Conservation (phyloP, 2,113 vertebrate species). For the Trachemys scripta region DNA sequence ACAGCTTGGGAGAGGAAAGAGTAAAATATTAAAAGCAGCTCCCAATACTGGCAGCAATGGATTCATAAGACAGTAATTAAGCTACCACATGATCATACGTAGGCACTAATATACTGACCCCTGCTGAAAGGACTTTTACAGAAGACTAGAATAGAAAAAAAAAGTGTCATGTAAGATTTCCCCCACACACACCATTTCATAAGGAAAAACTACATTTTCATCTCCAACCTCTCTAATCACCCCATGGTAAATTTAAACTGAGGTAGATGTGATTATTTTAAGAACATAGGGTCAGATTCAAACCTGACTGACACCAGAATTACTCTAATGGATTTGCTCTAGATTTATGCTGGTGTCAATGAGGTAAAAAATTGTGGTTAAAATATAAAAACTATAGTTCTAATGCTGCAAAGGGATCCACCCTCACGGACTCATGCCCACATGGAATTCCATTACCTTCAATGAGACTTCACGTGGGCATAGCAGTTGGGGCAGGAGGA, state of each 20-base stretch:
- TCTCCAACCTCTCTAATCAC: not conserved
- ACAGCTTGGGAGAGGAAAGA: not conserved
- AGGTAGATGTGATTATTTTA: not conserved
- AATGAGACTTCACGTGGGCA: not conserved
- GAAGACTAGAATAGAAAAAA: not conserved
- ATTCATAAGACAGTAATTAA: not conserved
- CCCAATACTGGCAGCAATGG: not conserved
- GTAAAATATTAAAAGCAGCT: not conserved
- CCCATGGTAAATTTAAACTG: not conserved
- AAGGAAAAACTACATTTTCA: not conserved
- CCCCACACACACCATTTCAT: not conserved
- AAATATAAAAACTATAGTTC: not conserved
- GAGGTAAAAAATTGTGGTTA: not conserved
- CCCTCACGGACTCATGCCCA: not conserved
- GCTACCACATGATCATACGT: not conserved
- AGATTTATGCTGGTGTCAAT: not conserved
- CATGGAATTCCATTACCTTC: not conserved
- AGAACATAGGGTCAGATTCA: not conserved
- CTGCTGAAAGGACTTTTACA: not conserved
- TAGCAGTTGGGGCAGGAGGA: not conserved
- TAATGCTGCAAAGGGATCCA: not conserved
- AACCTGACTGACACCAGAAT: slow-evolving; percentile 1
- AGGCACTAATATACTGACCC: not conserved
- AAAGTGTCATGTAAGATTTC: not conserved
- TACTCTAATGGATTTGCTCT: not conserved